Conservation (phyloP, 2,113 vertebrate species). For the Elanoides forficatus region DNA sequence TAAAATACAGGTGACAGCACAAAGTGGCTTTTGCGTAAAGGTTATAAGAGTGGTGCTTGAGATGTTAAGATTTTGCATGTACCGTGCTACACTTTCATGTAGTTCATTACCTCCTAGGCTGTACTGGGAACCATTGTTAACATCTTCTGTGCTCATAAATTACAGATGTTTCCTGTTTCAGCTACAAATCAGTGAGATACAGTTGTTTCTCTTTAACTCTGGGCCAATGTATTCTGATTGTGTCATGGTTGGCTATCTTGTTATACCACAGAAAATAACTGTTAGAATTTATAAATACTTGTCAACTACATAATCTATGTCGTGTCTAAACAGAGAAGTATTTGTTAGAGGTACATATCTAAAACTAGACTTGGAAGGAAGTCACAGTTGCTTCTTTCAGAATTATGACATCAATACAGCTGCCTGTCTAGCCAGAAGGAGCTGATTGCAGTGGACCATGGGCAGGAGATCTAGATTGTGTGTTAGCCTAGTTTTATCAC, state of each 20-base stretch:
- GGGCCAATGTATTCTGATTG: not conserved
- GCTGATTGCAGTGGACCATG: not conserved
- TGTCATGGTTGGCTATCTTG: constrained; percentile 36
- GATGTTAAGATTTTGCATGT: not conserved
- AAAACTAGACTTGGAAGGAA: constrained; percentile 36
- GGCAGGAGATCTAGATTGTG: not conserved
- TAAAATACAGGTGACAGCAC: not conserved
- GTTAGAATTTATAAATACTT: constrained; percentile 36
- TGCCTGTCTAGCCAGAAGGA: constrained; percentile 9
- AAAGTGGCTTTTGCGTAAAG: not conserved
- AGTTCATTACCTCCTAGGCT: not conserved
- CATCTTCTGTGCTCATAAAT: not conserved
- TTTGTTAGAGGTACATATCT: constrained; percentile 49
- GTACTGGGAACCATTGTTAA: not conserved
- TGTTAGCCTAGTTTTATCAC: not conserved
- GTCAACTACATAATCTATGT: not conserved
- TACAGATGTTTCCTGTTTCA: constrained; percentile 64
- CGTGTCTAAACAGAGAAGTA: not conserved
- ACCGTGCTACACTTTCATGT: not conserved
- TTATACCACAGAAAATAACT: constrained; percentile 12
- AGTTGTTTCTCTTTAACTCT: constrained; percentile 7
- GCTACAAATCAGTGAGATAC: constrained; percentile 23
- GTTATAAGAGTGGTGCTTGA: not conserved
- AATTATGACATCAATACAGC: not conserved
- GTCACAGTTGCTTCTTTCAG: not conserved